Conservation (phyloP, 1,140 invertebrate genomes). For the Palaemon carinicauda region DNA sequence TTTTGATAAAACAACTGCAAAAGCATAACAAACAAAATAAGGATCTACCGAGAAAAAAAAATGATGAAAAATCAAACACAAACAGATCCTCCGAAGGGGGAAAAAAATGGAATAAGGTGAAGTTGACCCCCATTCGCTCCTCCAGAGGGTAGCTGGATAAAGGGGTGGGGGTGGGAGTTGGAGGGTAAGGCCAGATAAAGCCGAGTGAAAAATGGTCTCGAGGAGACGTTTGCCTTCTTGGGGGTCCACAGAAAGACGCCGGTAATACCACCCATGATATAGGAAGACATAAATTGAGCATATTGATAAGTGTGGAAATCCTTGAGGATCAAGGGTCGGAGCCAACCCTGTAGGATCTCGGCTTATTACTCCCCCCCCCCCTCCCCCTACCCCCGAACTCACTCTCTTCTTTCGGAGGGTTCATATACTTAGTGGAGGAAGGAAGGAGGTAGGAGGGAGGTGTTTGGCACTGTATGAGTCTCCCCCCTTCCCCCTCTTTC, state of each 20-base stretch:
- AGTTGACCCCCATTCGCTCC: too few species aligned
- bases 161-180: background rate
- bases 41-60: too few species aligned
- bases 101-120: too few species aligned
- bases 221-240: too few species aligned
- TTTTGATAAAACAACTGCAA: too few species aligned
- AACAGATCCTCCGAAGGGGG: too few species aligned
- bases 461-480: background rate
- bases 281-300: conserved; percentile 10
- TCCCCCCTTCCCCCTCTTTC: too few species aligned
- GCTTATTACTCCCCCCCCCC: background rate
- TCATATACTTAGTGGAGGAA: too few species aligned
- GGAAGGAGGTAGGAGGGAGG: background rate
- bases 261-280: conserved; percentile 3
- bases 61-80: too few species aligned
- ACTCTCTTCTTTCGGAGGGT: too few species aligned
- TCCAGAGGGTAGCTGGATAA: background rate
- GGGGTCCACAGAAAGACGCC: background rate
- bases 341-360: background rate
- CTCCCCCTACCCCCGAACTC: too few species aligned
- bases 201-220: background rate
- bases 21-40: too few species aligned
- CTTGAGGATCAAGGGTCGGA: background rate
- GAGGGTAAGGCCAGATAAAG: background rate
- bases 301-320: conserved; percentile 12